Evolutionary conservation across 2,797 vertebrate genomes (phyloP), one percentile per base, ranked within the genome.

Genomic region (Pseudochromis fuscus): DNA sequence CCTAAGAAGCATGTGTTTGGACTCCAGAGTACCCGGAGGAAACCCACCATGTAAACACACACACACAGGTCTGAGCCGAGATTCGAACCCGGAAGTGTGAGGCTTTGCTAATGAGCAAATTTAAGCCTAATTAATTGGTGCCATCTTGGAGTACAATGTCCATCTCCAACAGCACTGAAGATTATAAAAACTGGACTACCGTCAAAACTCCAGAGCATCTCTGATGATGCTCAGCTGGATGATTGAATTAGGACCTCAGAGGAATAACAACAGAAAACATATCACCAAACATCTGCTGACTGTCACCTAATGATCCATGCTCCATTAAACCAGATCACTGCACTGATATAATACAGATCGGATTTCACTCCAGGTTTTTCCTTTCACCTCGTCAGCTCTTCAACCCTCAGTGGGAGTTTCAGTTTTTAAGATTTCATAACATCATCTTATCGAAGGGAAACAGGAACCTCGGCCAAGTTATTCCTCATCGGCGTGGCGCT

Each of bases 351-450:
- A 78, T 48, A 48, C 51, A 33, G 33, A 67, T 53, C 8, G 0
- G 0, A 42, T 73, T 68, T 44, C 33, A 42, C 50, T 38, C 1
- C 11, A 59, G 33, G 18, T 56, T 65, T 8, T 70, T 45, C 25
- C 16, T 49, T 59, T 77, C 57, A 65, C 56, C 65, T 71, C 70
- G 24, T 79, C 69, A 55, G 53, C 62, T 64, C 58, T 62, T 58
- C 4, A 18, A 48, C 18, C 38, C 72, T 72, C 67, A 19, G 57
- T n/a, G 53, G 83, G 72, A 45, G 67, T 77, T 67, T 83, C 1
- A 57, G 59, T 78, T 65, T 55, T 75, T 82, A 63, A 63, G 60
- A 35, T 63, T 60, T 78, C 57, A 67, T 58, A 11, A 35, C 23
- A 25, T 6, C 27, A 5, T 52, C 77, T 72, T 16, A 67, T 78